These are phyloP conservation scores for Enteromius radiatus DNA, from an alignment of 2,797 vertebrate genomes.

Conservation along the genomic window DNA sequence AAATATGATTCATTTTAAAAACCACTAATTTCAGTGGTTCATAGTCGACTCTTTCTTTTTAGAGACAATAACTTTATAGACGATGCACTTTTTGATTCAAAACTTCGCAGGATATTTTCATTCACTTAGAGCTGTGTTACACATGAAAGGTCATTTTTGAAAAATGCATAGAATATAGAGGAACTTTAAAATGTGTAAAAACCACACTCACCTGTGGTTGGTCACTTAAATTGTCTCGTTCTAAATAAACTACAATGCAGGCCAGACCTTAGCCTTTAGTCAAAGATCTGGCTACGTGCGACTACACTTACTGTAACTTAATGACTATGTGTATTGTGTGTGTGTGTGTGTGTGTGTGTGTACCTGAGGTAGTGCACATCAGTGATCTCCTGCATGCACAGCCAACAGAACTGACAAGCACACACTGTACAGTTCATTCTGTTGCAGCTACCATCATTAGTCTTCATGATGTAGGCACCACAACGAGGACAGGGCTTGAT, in stretches of 20 bases:
- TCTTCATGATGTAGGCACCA: conserved; percentile 90
- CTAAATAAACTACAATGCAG: not conserved
- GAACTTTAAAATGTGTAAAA: not conserved
- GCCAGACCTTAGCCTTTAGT: not conserved
- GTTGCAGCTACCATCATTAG: conserved; percentile 90
- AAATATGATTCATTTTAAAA: no score
- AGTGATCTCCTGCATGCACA: conserved; percentile 90
- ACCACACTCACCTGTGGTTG: not conserved
- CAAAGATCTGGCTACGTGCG: not conserved
- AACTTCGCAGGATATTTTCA: no score
- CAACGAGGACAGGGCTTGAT: conserved; percentile 90
- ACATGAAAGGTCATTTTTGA: no score
- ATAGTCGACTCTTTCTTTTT: no score
- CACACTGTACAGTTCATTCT: conserved; percentile 90
- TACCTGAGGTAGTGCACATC: conserved; percentile 91
- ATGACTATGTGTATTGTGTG: conserved; percentile 1
- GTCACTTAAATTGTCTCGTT: not conserved
- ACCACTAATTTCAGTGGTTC: no score
- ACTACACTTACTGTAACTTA: conserved; percentile 17
- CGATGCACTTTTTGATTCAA: no score
- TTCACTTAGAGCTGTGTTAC: no score
- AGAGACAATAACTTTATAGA: no score
- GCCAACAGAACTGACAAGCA: conserved; percentile 92
- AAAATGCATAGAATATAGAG: no score
- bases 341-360: no score